These are phyloP conservation scores for Pachycephus smyrnensis DNA, from an alignment of 2,888 invertebrate species.

Conservation along the genomic window DNA sequence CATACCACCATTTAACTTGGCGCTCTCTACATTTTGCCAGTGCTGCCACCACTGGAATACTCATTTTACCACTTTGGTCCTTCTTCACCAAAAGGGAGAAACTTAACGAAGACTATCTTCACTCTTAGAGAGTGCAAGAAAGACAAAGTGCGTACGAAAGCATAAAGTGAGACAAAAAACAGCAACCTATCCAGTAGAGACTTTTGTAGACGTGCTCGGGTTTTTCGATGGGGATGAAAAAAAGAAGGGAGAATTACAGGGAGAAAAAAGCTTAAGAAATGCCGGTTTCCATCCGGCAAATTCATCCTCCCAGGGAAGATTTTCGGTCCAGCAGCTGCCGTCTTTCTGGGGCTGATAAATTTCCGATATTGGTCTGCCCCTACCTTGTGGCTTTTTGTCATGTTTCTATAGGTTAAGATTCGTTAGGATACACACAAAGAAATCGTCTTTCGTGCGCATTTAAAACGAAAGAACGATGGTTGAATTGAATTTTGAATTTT, in stretches of 20 bases:
- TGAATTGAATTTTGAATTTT: neutral
- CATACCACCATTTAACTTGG: neutral
- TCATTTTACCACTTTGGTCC: neutral
- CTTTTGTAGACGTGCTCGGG: neutral
- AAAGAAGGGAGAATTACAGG: neutral
- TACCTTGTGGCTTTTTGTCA: neutral
- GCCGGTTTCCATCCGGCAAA: slow-evolving; percentile 5
- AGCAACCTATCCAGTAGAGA: neutral
- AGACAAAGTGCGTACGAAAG: neutral
- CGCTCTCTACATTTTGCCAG: neutral
- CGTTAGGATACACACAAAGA: neutral
- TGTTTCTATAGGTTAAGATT: neutral
- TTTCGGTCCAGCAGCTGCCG: slow-evolving; percentile 10
- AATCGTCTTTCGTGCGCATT: neutral
- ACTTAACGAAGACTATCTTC: neutral
- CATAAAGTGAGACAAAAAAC: neutral
- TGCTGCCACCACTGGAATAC: neutral
- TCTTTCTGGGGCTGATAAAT: slow-evolving; percentile 1
- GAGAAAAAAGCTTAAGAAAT: neutral
- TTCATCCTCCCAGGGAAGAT: slow-evolving; percentile 6
- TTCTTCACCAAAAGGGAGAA: neutral
- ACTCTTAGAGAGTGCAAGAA: neutral
- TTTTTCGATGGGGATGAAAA: neutral
- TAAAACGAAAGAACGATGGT: neutral
- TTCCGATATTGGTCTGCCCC: neutral